A percentile compares a stretch with the other conserved stretches of the same genome.
Evolutionary conservation across 2,113 vertebrate genomes (phyloP).

Genomic region (Pollimyrus isidori): DNA sequence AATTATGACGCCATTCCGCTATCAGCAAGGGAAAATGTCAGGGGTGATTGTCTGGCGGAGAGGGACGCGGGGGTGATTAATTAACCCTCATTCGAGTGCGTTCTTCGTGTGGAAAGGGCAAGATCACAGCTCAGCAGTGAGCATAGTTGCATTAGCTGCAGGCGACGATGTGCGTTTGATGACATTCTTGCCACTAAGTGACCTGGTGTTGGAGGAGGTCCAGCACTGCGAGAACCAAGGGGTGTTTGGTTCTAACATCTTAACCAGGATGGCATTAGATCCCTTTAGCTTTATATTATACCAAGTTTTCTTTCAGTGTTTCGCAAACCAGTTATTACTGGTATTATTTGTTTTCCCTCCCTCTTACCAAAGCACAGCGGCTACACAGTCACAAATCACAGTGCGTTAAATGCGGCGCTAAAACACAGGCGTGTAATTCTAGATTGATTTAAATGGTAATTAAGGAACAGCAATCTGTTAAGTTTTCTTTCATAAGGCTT

Average conservation of each 20-base stretch:
- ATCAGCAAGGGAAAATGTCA: conserved; percentile 48
- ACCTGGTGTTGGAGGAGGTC: conserved; percentile 39
- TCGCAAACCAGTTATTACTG: background rate
- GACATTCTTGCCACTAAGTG: conserved; percentile 39
- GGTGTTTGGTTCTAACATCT: background rate
- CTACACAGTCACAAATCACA: conserved; percentile 52
- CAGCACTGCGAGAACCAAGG: background rate
- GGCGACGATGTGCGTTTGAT: conserved; percentile 19
- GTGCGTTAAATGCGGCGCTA: conserved; percentile 28
- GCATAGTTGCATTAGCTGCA: conserved; percentile 7
- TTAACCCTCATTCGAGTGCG: conserved; percentile 40
- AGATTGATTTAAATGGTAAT: conserved; percentile 39
- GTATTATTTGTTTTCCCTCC: background rate
- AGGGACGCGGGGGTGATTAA: conserved; percentile 46
- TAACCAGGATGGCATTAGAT: conserved; percentile 30
- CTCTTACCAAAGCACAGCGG: conserved; percentile 31
- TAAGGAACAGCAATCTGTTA: conserved; percentile 30
- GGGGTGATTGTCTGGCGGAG: conserved; percentile 51
- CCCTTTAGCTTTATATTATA: conserved; percentile 50
- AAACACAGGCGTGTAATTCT: conserved; percentile 38
- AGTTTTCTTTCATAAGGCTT: background rate
- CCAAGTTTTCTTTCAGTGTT: background rate
- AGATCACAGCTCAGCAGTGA: background rate
- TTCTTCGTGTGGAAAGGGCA: conserved; percentile 7
- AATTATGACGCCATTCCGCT: conserved; percentile 56